Base-by-base conservation (phyloP, 2,797 vertebrate species). In the Danio aesculapii region DNA sequence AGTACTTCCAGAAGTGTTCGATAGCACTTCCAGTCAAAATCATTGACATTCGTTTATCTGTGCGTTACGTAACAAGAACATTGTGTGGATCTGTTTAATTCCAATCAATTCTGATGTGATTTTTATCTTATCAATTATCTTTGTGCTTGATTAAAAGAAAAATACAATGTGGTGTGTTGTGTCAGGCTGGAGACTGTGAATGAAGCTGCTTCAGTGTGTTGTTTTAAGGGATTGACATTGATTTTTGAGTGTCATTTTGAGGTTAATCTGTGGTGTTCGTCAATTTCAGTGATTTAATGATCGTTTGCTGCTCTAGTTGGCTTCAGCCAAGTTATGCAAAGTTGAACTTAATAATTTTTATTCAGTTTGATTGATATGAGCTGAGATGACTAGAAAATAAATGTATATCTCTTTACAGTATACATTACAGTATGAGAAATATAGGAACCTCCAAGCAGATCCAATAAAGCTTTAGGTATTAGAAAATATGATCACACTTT, bases 231-330 rank as follows among this genome's bases (percentile, higher is more conserved):
- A 76, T 14, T 13, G 52, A 58, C 47, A 47, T 47, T 30, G 63
- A 47, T 77, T 55, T 67, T 44, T 30, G 12, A 21, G 8, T 19
- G 59, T 53, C 73, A 53, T 47, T 43, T 16, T 64, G 47, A 75
- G 61, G 61, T 58, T 55, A n/a, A 47, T 46, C 41, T 57, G 41
- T 47, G 49, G 53, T 44, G 70, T 58, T 73, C 19, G 41, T 72
- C 70, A 72, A 57, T 72, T 39, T 30, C 30, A 30, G 30, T 30
- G 30, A 30, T 30, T 30, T 30, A 30, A 44, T 57, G 53, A 19
- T 39, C 12, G 0, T 41, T 41, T 63, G 44, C 16, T 52, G 30
- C 30, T 30, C 10, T 17, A 43, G 7, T 41, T 75, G 6, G 13
- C 30, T 30, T 30, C 30, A 30, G 30, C 30, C 3, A 30, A 30